Conservation (phyloP, 2,113 vertebrate genomes). For the Prionailurus bengalensis region DNA sequence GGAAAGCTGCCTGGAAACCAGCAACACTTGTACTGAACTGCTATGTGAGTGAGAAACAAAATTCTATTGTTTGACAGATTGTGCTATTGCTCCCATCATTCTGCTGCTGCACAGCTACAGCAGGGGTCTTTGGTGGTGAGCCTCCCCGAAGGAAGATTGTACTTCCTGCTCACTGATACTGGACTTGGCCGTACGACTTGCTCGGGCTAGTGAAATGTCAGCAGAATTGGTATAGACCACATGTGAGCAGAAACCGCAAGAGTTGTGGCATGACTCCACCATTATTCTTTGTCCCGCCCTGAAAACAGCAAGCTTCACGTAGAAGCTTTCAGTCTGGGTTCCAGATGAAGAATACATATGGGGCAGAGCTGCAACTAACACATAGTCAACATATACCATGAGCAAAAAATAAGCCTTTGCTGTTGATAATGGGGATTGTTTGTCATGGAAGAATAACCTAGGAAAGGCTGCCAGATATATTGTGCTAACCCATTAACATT, state of each 20-base stretch:
- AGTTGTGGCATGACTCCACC: not conserved
- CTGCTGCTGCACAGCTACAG: not conserved
- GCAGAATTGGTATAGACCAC: not conserved
- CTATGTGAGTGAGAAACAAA: not conserved
- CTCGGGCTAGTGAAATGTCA: not conserved
- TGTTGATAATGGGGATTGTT: not conserved
- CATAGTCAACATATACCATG: not conserved
- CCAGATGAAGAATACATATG: not conserved
- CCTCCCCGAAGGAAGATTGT: not conserved
- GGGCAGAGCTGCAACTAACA: not conserved
- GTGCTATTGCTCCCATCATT: not conserved
- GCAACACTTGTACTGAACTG: not conserved
- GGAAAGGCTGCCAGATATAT: not conserved
- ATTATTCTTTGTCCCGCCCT: slow-evolving; percentile 2
- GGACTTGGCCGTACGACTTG: not conserved
- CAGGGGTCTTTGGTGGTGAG: not conserved
- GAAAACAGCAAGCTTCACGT: not conserved
- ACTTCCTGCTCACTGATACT: not conserved
- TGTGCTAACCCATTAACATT: not conserved
- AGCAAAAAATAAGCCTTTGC: not conserved
- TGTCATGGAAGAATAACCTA: not conserved
- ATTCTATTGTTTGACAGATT: not conserved
- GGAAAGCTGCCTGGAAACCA: slow-evolving; percentile 1
- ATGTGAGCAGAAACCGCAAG: not conserved
- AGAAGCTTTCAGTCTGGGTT: not conserved